These are phyloP conservation scores for Pristionchus arcanus DNA, from an alignment of 2,888 invertebrate genomes.

Conservation along the genomic window DNA sequence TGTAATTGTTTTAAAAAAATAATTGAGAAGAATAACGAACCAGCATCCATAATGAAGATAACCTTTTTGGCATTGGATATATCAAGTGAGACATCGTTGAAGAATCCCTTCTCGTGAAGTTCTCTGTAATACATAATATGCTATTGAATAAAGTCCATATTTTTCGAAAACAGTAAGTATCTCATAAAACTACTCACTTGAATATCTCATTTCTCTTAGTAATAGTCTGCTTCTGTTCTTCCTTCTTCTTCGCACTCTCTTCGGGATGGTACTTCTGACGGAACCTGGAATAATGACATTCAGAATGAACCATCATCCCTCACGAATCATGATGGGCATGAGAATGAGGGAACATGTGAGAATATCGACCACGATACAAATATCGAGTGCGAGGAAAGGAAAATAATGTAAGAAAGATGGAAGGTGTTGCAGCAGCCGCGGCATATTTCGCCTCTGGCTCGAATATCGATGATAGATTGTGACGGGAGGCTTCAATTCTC, in stretches of 20 bases:
- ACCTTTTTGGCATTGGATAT: slow-evolving; percentile 88
- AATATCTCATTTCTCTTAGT: slow-evolving; percentile 87
- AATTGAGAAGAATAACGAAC: slow-evolving; percentile 70
- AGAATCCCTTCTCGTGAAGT: slow-evolving; percentile 85
- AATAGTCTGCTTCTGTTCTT: slow-evolving; percentile 86
- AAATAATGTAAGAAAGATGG: slow-evolving; percentile 56
- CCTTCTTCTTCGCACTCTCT: slow-evolving; percentile 91
- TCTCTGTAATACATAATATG: slow-evolving; percentile 82
- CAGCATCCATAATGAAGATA: slow-evolving; percentile 91
- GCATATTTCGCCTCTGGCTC: slow-evolving; percentile 74
- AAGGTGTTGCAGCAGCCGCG: slow-evolving; percentile 65
- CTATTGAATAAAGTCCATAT: not conserved
- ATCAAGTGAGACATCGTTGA: slow-evolving; percentile 90
- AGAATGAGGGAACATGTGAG: not conserved
- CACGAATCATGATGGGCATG: not conserved
- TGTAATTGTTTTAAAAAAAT: not conserved
- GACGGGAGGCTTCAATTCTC: slow-evolving; percentile 17
- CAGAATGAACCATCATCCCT: not conserved
- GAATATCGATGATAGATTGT: not conserved
- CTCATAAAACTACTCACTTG: slow-evolving; percentile 54
- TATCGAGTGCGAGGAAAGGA: slow-evolving; percentile 30
- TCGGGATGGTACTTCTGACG: slow-evolving; percentile 99
- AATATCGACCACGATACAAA: slow-evolving; percentile 28
- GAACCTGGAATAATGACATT: slow-evolving; percentile 87
- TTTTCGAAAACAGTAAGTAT: no score